Percentiles rank a stretch among this genome's conserved stretches.
phyloP scores from a whole-genome alignment of 2,797 vertebrate species.

The Podarcis siculus region DNA sequence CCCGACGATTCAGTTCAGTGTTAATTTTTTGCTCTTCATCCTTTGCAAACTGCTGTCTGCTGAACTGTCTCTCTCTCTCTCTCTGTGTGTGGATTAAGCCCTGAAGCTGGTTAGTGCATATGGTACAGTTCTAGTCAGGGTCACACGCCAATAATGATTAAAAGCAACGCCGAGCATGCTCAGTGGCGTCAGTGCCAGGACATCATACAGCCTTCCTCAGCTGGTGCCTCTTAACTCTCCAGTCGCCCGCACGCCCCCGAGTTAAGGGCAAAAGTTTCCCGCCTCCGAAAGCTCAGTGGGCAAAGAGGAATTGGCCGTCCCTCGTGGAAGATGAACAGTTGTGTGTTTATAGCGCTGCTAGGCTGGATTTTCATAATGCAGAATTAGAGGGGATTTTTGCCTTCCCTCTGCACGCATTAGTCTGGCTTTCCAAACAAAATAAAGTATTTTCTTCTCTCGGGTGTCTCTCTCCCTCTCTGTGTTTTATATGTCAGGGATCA shows the following conservation, averaged over 20 bases:
- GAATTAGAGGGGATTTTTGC: constrained; percentile 56
- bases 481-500: constrained; percentile 17
- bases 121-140: neutral
- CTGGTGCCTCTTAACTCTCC: neutral
- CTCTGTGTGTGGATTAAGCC: neutral
- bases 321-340: constrained; percentile 23
- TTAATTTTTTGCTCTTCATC: rapidly evolving
- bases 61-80: neutral
- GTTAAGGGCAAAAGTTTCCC: neutral
- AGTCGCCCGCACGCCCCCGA: too few relatives aligned
- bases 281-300: neutral
- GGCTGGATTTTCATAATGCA: constrained; percentile 55
- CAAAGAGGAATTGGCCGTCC: constrained; percentile 26
- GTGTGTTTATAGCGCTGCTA: constrained; percentile 31
- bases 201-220: rapidly evolving
- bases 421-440: constrained; percentile 55
- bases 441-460: constrained; percentile 45
- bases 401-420: constrained; percentile 34
- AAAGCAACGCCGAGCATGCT: neutral
- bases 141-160: constrained; percentile 22
- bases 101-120: neutral
- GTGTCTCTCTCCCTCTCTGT: constrained; percentile 8
- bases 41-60: neutral
- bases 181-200: rapidly evolving
- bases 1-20: neutral